phyloP scores from a whole-genome alignment of 2,113 vertebrate genomes.

The Paradoxurus hermaphroditus region DNA sequence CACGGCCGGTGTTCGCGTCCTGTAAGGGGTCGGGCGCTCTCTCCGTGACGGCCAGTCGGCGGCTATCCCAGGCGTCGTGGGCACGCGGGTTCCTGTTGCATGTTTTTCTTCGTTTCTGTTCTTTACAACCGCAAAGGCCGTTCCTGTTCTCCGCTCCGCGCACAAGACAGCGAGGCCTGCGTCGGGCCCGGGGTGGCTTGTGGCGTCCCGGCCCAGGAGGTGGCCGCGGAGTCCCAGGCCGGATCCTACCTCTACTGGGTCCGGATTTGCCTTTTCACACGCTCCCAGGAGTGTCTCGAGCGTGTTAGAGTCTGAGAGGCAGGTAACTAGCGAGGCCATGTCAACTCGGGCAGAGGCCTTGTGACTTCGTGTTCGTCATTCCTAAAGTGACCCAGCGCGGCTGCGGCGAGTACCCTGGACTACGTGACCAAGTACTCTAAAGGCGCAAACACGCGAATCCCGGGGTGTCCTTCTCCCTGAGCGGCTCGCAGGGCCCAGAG shows the following conservation, averaged over 20 bases:
- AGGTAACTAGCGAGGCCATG: not conserved
- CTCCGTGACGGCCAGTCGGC: rapidly evolving
- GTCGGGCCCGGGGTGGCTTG: no score
- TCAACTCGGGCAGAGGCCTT: not conserved
- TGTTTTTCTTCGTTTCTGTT: not conserved
- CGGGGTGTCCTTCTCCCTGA: slow-evolving; percentile 42
- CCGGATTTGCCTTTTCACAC: not conserved
- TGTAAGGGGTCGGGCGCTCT: rapidly evolving
- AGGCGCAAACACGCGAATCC: not conserved
- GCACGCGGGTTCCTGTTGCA: rapidly evolving
- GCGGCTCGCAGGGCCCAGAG: slow-evolving; percentile 10
- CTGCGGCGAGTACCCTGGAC: not conserved
- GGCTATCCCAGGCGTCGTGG: rapidly evolving
- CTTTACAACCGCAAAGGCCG: rapidly evolving
- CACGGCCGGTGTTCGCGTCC: rapidly evolving
- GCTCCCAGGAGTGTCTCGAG: not conserved
- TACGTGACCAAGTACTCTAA: not conserved
- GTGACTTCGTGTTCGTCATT: rapidly evolving
- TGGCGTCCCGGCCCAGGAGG: no score
- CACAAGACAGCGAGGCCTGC: rapidly evolving
- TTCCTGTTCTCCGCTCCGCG: not conserved
- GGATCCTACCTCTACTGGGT: no score
- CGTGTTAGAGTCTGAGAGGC: not conserved
- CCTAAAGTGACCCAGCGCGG: rapidly evolving
- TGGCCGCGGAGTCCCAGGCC: rapidly evolving